Evolutionary conservation across 2,113 vertebrate species (phyloP).

Genomic region (Mormoops blainvillei): DNA sequence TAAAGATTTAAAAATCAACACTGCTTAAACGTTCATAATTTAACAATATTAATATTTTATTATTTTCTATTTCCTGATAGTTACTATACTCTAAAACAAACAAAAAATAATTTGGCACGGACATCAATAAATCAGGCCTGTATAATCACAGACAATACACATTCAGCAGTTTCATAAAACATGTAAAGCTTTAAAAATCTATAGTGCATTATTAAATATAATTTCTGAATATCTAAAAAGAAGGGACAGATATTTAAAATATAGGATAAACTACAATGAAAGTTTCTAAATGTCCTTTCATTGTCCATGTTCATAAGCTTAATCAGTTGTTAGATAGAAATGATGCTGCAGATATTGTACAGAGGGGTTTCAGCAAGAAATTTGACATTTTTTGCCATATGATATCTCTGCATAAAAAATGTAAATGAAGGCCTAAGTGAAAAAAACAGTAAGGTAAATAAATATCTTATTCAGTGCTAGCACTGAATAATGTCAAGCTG

Average conservation of each 20-base stretch:
- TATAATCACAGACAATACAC: background rate
- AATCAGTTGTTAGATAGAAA: background rate
- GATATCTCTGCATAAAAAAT: background rate
- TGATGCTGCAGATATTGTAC: background rate
- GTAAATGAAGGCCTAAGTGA: background rate
- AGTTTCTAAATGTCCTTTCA: background rate
- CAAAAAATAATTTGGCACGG: background rate
- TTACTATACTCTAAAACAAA: background rate
- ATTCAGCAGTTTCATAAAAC: background rate
- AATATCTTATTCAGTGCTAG: background rate
- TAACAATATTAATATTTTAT: background rate
- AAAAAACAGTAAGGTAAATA: background rate
- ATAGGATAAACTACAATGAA: background rate
- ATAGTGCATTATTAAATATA: background rate
- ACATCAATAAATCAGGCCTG: background rate
- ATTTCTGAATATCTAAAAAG: background rate
- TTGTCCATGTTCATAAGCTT: background rate
- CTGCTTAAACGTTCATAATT: background rate
- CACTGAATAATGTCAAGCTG: background rate
- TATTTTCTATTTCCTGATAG: background rate
- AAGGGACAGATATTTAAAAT: background rate
- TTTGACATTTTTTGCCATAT: background rate
- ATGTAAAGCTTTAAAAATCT: background rate
- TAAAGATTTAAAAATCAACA: background rate
- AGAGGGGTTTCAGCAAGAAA: background rate